phyloP scores from a whole-genome alignment of 2,888 invertebrate species.

The Drosophila ustulata region DNA sequence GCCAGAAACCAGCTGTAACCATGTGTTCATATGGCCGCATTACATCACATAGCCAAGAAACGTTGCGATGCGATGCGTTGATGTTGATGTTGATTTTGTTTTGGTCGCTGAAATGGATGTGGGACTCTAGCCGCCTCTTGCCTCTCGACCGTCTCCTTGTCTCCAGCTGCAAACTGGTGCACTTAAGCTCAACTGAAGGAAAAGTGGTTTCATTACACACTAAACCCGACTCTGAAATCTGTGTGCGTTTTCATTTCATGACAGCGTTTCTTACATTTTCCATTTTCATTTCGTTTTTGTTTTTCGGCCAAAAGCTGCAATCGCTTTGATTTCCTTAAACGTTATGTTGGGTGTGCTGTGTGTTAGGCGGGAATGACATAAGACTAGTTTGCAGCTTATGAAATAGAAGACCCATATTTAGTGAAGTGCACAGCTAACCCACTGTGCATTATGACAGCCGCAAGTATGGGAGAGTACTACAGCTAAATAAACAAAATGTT shows the following conservation, averaged over 20 bases:
- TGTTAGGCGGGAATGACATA: slow-evolving; percentile 61
- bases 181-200: slow-evolving; percentile 42
- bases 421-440: slow-evolving; percentile 1
- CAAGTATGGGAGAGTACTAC: background rate
- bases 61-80: slow-evolving; percentile 62
- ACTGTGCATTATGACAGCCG: background rate
- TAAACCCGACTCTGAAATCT: slow-evolving; percentile 18
- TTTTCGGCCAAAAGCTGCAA: slow-evolving; percentile 24
- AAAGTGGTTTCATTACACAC: slow-evolving; percentile 64
- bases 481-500: slow-evolving; percentile 1
- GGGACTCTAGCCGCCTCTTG: slow-evolving; percentile 4
- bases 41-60: slow-evolving; percentile 71
- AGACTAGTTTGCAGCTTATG: slow-evolving; percentile 41
- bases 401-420: slow-evolving; percentile 42
- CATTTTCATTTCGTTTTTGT: slow-evolving; percentile 40
- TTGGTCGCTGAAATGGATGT: slow-evolving; percentile 11
- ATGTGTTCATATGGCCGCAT: slow-evolving; percentile 49
- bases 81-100: slow-evolving; percentile 57
- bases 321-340: slow-evolving; percentile 72
- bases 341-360: slow-evolving; percentile 66
- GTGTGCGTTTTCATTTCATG: slow-evolving; percentile 41
- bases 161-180: slow-evolving; percentile 31
- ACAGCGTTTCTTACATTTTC: slow-evolving; percentile 34
- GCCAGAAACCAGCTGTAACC: slow-evolving; percentile 48
- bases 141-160: slow-evolving; percentile 14